Evolutionary conservation across 2,888 invertebrate species (phyloP).

Genomic region (Acheta domesticus): DNA sequence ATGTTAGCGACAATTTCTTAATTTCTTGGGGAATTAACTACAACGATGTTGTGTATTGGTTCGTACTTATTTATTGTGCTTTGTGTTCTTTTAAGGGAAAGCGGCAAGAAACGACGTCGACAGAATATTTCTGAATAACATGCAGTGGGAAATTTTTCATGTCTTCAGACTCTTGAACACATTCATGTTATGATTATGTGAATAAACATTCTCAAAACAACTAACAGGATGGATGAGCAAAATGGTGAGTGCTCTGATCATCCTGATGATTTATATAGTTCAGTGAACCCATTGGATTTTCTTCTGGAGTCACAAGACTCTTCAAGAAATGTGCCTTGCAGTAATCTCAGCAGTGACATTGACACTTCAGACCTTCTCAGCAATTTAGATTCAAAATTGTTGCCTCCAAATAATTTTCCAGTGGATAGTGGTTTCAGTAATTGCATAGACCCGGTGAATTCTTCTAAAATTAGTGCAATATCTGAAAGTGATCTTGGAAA

Average conservation of each 20-base stretch:
- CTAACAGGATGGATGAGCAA: constrained; percentile 41
- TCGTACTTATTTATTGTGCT: no score
- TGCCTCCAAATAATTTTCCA: constrained; percentile 18
- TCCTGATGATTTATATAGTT: constrained; percentile 41
- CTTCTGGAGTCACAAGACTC: constrained; percentile 39
- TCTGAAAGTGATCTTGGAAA: background rate
- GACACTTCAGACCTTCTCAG: background rate
- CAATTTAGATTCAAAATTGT: constrained; percentile 5
- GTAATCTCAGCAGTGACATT: constrained; percentile 27
- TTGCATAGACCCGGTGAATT: constrained; percentile 20
- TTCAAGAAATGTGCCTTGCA: constrained; percentile 33
- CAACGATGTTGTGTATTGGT: no score
- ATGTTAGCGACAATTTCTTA: no score
- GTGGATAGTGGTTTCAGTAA: constrained; percentile 21
- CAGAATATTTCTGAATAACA: no score
- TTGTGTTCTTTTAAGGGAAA: no score
- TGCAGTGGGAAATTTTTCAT: background rate
- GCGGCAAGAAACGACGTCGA: no score
- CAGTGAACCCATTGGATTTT: constrained; percentile 39
- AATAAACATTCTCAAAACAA: background rate
- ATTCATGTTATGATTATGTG: constrained; percentile 3
- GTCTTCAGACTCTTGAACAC: background rate
- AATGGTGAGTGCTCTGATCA: constrained; percentile 42
- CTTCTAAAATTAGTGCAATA: background rate
- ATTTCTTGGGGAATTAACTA: no score